Base-by-base conservation (phyloP, 2,888 invertebrate species). In the Taphrorychus bicolor region DNA sequence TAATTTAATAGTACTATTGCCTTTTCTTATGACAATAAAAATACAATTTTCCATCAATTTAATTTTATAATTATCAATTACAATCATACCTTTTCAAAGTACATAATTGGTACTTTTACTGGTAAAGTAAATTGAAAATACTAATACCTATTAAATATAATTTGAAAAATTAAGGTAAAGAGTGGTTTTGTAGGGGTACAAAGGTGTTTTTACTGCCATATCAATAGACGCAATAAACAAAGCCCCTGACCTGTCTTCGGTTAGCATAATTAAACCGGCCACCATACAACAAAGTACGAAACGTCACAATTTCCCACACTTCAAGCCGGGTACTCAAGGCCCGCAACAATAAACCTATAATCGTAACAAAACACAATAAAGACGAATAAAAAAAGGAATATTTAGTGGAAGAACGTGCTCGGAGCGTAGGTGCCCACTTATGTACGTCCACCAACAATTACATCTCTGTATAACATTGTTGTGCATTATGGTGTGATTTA, bases 291-390 rank as follows among this genome's bases (percentile, higher is more conserved):
- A 51, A 51, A 22, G 51, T 51, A 51, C n/a, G n/a, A 54, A 60
- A 69, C 61, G 65, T 64, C 64, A 69, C 69, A 64, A 69, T 69
- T 69, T 65, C 69, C 65, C 64, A 68, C 68, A 68, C 59, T 68
- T 18, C 18, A 22, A 63, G 56, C 64, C 32, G 32, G 32, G 32
- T 61, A 61, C 52, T 57, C 58, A 58, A 18, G 14, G 22, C 18
- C n/a, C 18, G 42, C 65, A 69, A 69, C 69, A 69, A 69, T 69
- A 60, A 69, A 69, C 69, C 64, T 69, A 69, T 69, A 69, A 69
- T 65, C 69, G 69, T 69, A 65, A 65, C 59, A 57, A 51, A 54
- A 32, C 45, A 57, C 56, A 56, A 64, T 65, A 63, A 68, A 65
- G 59, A 56, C 60, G 56, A 69, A 60, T 60, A 65, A 69, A 69